phyloP scores from a whole-genome alignment of 2,888 invertebrate genomes.

The Lepidochrysops patricia region DNA sequence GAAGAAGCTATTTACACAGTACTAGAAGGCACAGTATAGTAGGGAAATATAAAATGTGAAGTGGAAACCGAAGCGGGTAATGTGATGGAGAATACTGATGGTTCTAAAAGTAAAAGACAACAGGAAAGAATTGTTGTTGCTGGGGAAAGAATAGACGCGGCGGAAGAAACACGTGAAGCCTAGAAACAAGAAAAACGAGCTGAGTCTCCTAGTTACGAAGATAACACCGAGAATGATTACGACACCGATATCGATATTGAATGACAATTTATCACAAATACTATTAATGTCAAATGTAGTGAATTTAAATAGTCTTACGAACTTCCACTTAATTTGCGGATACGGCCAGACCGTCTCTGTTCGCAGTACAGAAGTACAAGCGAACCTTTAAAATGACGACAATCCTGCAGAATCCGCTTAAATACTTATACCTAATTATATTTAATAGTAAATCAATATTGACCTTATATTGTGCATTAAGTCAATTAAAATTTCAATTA shows the following conservation, averaged over 20 bases:
- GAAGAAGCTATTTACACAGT: constrained; percentile 52
- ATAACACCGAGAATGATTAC: constrained; percentile 35
- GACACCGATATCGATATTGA: constrained; percentile 42
- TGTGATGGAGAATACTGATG: neutral
- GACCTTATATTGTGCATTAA: constrained; percentile 49
- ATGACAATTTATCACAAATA: constrained; percentile 30
- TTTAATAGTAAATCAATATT: constrained; percentile 53
- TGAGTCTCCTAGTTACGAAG: constrained; percentile 26
- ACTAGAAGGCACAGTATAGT: constrained; percentile 69
- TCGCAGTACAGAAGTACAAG: constrained; percentile 13
- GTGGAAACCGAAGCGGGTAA: constrained; percentile 11
- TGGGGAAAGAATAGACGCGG: constrained; percentile 11
- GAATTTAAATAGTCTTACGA: constrained; percentile 42
- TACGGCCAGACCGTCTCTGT: constrained; percentile 39
- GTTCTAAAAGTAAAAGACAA: neutral
- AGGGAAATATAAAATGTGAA: constrained; percentile 38
- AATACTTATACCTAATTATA: constrained; percentile 44
- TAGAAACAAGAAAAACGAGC: constrained; percentile 20
- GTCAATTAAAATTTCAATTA: constrained; percentile 5
- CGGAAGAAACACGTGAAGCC: constrained; percentile 17
- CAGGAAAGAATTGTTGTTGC: neutral
- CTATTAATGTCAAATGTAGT: constrained; percentile 37
- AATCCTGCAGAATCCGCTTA: constrained; percentile 48
- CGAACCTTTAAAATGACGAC: constrained; percentile 16
- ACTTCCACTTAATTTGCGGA: constrained; percentile 37